These are phyloP conservation scores for Psophia crepitans DNA, from an alignment of 2,113 vertebrate species.

Conservation along the genomic window DNA sequence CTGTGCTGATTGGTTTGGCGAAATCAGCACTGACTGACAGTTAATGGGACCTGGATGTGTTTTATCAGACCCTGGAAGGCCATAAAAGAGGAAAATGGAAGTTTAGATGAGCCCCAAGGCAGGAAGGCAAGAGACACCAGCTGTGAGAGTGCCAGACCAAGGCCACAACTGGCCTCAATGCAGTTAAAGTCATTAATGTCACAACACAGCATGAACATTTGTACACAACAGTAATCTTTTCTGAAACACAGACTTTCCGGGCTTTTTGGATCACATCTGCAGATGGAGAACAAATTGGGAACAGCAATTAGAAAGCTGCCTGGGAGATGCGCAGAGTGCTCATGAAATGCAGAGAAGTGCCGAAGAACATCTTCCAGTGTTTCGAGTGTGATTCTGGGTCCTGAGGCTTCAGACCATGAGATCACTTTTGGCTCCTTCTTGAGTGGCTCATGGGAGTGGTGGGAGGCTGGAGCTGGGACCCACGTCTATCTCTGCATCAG, in stretches of 20 bases:
- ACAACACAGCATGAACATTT: not conserved
- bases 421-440: not conserved
- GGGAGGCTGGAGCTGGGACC: not conserved
- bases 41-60: not conserved
- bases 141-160: not conserved
- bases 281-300: not conserved
- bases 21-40: not conserved
- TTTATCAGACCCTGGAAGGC: constrained; percentile 4
- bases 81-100: not conserved
- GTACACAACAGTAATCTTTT: not conserved
- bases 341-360: not conserved
- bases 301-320: not conserved
- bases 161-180: not conserved
- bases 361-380: not conserved
- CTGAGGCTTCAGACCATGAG: not conserved
- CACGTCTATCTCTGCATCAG: rapidly evolving
- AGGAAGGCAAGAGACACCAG: not conserved
- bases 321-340: not conserved
- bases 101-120: not conserved
- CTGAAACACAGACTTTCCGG: not conserved
- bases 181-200: not conserved
- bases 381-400: not conserved
- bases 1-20: not conserved
- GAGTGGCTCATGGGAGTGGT: not conserved
- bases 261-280: not conserved